Base-by-base conservation (phyloP, 2,113 vertebrate genomes). In the Propithecus coquereli region DNA sequence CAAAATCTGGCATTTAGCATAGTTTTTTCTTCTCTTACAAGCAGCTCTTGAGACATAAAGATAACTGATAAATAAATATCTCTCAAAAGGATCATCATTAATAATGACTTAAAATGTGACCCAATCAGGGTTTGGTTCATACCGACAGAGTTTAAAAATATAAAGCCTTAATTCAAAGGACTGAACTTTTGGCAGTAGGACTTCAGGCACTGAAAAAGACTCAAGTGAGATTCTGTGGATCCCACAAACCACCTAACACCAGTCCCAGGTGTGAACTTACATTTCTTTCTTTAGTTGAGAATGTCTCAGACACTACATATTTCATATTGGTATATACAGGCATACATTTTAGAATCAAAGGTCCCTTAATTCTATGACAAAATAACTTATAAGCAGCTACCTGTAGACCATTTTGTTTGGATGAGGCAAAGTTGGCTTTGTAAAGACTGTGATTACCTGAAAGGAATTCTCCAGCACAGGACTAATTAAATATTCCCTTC, bases 401-500 rank as follows among this genome's bases (percentile, higher is more conserved):
- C 17, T 68, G n/a, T 40, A 63, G 84, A 80, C 34, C 43, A 37
- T 82, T 85, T 84, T 95, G 80, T 88, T 70, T 71, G 18, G 43
- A 57, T 9, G 91, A 73, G 91, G 85, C 68, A 61, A 63, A 87
- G 71, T 54, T 17, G 40, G 71, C 73, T 93, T 76, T 76, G 45
- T 12, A 52, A 88, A 91, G 43, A 50, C 74, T 50, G 57, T 34
- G 52, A 40, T 92, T 83, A 89, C 68, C 47, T 83, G 77, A 94
- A 59, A 86, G 70, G 52, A 16, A 47, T 40, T 52, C 80, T 87
- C 34, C 10, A 13, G 54, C 57, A 63, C 20, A 32, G n/a, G 74
- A 43, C 65, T 59, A 27, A 89, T 83, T 95, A 89, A 32, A 43
- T 77, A 71, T 95, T 97, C 95, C 52, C 70, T 92, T 80, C 59